A percentile compares a stretch with the other conserved stretches of the same genome.
These are phyloP conservation scores for Antheraea pernyi DNA, from an alignment of 1,140 invertebrate genomes.

Conservation along the genomic window DNA sequence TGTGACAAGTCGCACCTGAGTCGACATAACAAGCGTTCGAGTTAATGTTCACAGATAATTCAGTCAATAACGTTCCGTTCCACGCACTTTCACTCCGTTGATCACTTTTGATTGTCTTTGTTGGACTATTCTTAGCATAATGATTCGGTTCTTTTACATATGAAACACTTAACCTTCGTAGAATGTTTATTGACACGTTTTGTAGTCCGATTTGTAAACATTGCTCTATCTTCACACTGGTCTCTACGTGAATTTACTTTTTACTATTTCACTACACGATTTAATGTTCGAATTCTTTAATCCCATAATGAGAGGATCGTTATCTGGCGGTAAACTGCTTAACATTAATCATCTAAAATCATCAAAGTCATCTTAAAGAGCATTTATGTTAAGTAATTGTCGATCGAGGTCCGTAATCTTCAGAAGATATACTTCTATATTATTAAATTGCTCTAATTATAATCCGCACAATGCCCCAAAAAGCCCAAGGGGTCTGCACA, in stretches of 20 bases:
- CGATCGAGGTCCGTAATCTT: too few relatives aligned
- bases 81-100: slow-evolving; percentile 23
- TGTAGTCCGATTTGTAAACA: slow-evolving; percentile 22
- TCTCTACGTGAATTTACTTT: slow-evolving; percentile 13
- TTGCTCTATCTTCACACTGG: slow-evolving; percentile 24
- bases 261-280: slow-evolving; percentile 36
- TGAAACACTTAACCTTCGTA: slow-evolving; percentile 21
- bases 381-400: neutral
- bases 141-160: slow-evolving; percentile 31
- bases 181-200: slow-evolving; percentile 22
- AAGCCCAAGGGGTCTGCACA: slow-evolving; percentile 27
- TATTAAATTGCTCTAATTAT: too few relatives aligned
- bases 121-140: slow-evolving; percentile 28
- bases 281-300: slow-evolving; percentile 43
- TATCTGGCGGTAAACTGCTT: slow-evolving; percentile 39
- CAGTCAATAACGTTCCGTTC: slow-evolving; percentile 29
- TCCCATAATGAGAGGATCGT: slow-evolving; percentile 41
- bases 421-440: too few relatives aligned
- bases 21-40: slow-evolving; percentile 30
- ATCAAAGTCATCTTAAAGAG: slow-evolving; percentile 39
- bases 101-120: slow-evolving; percentile 21
- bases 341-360: slow-evolving; percentile 46
- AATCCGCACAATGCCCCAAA: too few relatives aligned
- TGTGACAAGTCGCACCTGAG: slow-evolving; percentile 31
- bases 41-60: slow-evolving; percentile 23